phyloP scores from a whole-genome alignment of 2,797 vertebrate genomes.

The Syndactyla subalaris region DNA sequence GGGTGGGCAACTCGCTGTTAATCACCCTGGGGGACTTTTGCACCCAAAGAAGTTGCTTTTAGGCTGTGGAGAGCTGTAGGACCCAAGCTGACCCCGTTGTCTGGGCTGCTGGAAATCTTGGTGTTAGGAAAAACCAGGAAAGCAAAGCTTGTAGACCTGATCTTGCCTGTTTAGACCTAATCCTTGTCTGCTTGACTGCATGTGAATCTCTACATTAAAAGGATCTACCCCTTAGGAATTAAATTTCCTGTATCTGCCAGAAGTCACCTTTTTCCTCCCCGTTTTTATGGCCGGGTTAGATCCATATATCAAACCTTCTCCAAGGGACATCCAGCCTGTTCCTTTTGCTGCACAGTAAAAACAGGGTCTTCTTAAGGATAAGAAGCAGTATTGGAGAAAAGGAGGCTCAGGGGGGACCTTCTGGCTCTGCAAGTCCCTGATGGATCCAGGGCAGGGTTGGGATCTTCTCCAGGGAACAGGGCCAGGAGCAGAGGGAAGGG shows the following conservation, averaged over 20 bases:
- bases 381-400: not conserved
- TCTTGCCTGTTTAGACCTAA: not conserved
- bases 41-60: not conserved
- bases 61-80: not conserved
- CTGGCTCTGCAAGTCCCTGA: not conserved
- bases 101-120: not conserved
- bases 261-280: not conserved
- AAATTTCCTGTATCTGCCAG: not conserved
- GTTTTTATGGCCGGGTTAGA: not conserved
- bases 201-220: not conserved
- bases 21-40: accelerated
- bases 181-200: not conserved
- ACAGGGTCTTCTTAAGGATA: not conserved
- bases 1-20: not conserved
- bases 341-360: not conserved
- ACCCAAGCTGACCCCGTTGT: not conserved
- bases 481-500: not conserved
- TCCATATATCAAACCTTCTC: not conserved
- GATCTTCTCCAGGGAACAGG: not conserved
- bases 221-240: not conserved
- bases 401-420: not conserved
- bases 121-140: not conserved
- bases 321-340: not conserved
- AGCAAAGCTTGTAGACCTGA: not conserved
- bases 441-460: not conserved